Percentiles rank a stretch among this genome's conserved stretches.
Evolutionary conservation across 2,113 vertebrate species (phyloP).

Genomic region (Lipotes vexillifer): DNA sequence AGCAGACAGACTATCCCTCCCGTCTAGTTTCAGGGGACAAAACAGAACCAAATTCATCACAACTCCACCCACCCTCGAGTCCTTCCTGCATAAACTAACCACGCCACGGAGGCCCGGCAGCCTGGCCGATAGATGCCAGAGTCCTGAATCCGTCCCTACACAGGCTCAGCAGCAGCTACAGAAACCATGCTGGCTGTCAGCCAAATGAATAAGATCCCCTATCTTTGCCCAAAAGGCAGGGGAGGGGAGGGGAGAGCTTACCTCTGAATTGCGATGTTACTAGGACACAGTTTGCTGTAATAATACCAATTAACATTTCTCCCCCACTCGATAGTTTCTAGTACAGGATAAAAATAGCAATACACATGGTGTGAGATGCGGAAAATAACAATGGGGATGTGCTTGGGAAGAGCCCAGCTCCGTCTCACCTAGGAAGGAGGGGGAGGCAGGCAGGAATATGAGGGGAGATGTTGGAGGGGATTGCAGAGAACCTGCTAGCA

Average conservation of each 20-base stretch:
- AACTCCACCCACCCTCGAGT: background rate
- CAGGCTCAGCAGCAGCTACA: background rate
- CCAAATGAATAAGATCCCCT: constrained; percentile 1
- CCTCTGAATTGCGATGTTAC: constrained; percentile 69
- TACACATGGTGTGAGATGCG: constrained; percentile 53
- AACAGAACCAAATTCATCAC: background rate
- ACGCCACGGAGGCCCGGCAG: background rate
- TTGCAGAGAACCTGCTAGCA: background rate
- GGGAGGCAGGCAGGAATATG: background rate
- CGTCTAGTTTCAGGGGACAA: background rate
- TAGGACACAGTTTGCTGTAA: constrained; percentile 77
- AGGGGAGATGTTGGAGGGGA: background rate
- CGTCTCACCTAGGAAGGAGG: background rate
- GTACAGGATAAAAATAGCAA: constrained; percentile 71
- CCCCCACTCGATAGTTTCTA: constrained; percentile 77
- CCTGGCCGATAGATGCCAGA: constrained; percentile 14
- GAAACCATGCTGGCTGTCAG: constrained; percentile 72
- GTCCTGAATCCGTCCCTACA: constrained; percentile 57
- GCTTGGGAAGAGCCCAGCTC: background rate
- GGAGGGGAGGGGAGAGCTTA: constrained; percentile 36
- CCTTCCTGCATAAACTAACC: background rate
- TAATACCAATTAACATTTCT: constrained; percentile 81
- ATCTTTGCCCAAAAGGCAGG: constrained; percentile 70
- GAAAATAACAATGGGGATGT: constrained; percentile 51
- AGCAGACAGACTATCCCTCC: background rate